Conservation (phyloP, 2,888 invertebrate genomes). For the Acleris emargana region DNA sequence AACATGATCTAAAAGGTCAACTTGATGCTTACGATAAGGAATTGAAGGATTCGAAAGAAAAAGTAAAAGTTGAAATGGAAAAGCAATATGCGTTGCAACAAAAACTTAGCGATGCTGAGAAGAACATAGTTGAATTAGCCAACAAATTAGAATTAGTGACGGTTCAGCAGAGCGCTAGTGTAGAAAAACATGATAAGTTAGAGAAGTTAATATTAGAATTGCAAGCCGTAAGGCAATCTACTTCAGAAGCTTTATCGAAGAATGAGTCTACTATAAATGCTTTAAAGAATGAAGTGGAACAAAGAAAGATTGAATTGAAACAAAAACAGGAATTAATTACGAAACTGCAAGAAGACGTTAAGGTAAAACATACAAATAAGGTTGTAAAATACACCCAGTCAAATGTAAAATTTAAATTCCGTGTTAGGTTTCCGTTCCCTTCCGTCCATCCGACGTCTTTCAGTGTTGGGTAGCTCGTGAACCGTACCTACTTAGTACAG, state of each 20-base stretch:
- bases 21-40: constrained; percentile 81
- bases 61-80: constrained; percentile 64
- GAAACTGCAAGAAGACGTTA: constrained; percentile 71
- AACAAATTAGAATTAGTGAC: constrained; percentile 73
- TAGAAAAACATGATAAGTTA: constrained; percentile 70
- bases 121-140: constrained; percentile 62
- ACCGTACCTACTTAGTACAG: too few species aligned
- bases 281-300: constrained; percentile 67
- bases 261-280: constrained; percentile 67
- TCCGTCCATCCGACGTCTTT: too few species aligned
- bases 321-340: constrained; percentile 66
- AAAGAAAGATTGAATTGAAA: constrained; percentile 69
- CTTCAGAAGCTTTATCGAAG: constrained; percentile 62
- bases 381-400: too few species aligned
- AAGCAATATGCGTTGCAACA: constrained; percentile 67
- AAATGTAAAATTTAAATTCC: too few species aligned
- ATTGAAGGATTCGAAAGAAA: constrained; percentile 66
- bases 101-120: constrained; percentile 67
- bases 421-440: too few species aligned
- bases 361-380: constrained; percentile 50
- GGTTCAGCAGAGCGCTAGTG: constrained; percentile 68
- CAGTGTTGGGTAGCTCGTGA: too few species aligned
- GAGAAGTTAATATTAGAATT: constrained; percentile 73
- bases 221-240: constrained; percentile 66
- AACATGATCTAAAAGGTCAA: constrained; percentile 80